Conservation (phyloP, 2,888 invertebrate species). For the Axea sp. region DNA sequence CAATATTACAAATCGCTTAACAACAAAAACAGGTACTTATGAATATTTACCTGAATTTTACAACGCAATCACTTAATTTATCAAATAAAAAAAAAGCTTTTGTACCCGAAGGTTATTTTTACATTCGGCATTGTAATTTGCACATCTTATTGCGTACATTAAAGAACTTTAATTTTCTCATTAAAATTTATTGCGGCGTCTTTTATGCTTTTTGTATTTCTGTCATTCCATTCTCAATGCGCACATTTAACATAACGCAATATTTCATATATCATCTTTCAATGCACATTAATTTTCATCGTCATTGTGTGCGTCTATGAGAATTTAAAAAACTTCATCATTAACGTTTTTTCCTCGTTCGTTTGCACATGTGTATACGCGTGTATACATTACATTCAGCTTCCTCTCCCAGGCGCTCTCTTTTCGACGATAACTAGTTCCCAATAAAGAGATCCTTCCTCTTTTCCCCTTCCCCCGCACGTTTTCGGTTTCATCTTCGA, state of each 20-base stretch:
- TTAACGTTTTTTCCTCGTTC: constrained; percentile 30
- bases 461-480: constrained; percentile 5
- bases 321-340: constrained; percentile 33
- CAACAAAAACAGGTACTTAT: too few species aligned
- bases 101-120: too few species aligned
- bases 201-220: constrained; percentile 1
- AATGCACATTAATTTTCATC: constrained; percentile 46
- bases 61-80: too few species aligned
- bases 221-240: constrained; percentile 13
- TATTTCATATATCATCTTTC: constrained; percentile 47
- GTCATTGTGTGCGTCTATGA: constrained; percentile 7
- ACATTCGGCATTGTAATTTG: constrained; percentile 7
- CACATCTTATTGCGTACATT: neutral
- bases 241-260: constrained; percentile 34
- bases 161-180: constrained; percentile 18
- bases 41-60: too few species aligned
- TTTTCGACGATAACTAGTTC: constrained; percentile 62
- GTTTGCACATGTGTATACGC: constrained; percentile 30
- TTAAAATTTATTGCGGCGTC: constrained; percentile 28
- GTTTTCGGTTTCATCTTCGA: constrained; percentile 53
- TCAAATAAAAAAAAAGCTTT: too few species aligned
- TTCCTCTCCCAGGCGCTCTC: constrained; percentile 62
- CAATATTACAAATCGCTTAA: too few species aligned
- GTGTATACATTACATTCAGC: constrained; percentile 71
- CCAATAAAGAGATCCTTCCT: constrained; percentile 33